Evolutionary conservation across 2,888 invertebrate species (phyloP).

Genomic region (Erpobdella octoculata): DNA sequence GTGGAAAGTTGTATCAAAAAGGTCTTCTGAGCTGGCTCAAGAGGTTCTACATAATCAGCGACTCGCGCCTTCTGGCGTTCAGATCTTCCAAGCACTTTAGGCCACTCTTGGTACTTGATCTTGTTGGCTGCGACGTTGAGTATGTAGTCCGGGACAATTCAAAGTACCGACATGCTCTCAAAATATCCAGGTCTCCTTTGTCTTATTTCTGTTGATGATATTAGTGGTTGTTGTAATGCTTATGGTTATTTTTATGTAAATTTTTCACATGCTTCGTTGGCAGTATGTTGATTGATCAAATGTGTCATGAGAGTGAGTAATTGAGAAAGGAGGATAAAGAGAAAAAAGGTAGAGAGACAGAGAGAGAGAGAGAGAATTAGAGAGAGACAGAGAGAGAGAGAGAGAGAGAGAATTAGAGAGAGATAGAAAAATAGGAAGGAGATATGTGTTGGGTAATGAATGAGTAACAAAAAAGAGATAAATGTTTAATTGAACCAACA

Average conservation of each 20-base stretch:
- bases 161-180: conserved; percentile 7
- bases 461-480: too few species aligned
- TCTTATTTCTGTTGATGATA: neutral
- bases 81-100: conserved; percentile 12
- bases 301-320: neutral
- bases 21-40: conserved; percentile 16
- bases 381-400: too few species aligned
- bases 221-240: neutral
- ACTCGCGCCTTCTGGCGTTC: conserved; percentile 15
- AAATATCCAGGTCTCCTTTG: conserved; percentile 17
- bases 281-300: neutral
- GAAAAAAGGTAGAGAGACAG: too few species aligned
- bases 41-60: conserved; percentile 19
- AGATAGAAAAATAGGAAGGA: too few species aligned
- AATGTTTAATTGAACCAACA: too few species aligned
- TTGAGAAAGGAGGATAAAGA: neutral
- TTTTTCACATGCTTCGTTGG: neutral
- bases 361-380: too few species aligned
- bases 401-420: too few species aligned
- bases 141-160: neutral
- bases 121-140: conserved; percentile 22
- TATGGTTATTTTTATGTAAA: neutral
- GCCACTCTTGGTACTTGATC: conserved; percentile 11
- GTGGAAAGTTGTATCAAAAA: neutral
- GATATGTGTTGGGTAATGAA: too few species aligned